Evolutionary conservation across 2,888 invertebrate genomes (phyloP).

Genomic region (Euspilapteryx auroguttella): DNA sequence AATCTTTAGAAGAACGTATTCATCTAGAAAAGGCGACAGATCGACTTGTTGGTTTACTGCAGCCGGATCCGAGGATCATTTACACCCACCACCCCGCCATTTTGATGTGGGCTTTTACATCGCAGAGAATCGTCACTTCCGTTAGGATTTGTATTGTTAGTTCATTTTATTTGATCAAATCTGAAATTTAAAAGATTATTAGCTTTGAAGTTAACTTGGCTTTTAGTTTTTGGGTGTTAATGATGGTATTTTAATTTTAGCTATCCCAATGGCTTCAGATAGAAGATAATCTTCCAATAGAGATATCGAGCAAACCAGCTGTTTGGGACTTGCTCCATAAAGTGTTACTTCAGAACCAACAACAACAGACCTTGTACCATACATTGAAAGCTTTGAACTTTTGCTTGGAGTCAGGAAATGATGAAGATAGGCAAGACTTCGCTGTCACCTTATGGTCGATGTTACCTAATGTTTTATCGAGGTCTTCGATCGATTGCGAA

Average conservation of each 20-base stretch:
- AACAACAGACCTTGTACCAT: slow-evolving; percentile 18
- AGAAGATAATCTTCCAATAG: slow-evolving; percentile 32
- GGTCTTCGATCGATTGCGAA: slow-evolving; percentile 26
- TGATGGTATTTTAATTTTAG: slow-evolving; percentile 12
- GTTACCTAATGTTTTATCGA: slow-evolving; percentile 31
- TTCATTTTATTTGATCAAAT: slow-evolving; percentile 6
- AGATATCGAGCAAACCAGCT: slow-evolving; percentile 22
- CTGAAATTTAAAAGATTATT: too few relatives aligned
- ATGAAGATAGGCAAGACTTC: slow-evolving; percentile 21
- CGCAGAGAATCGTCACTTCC: slow-evolving; percentile 25
- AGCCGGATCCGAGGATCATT: slow-evolving; percentile 26
- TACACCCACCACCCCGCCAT: slow-evolving; percentile 47
- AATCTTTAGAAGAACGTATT: slow-evolving; percentile 31
- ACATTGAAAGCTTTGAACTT: slow-evolving; percentile 25
- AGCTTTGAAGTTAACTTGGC: too few relatives aligned
- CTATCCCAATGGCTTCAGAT: slow-evolving; percentile 38
- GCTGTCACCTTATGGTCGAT: slow-evolving; percentile 26
- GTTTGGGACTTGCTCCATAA: slow-evolving; percentile 38
- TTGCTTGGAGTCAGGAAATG: slow-evolving; percentile 26
- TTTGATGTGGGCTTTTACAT: slow-evolving; percentile 40
- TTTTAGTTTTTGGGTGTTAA: background rate
- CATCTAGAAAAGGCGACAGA: slow-evolving; percentile 38
- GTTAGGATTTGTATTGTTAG: slow-evolving; percentile 34
- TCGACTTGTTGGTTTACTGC: slow-evolving; percentile 24
- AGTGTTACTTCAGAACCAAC: slow-evolving; percentile 23